Evolutionary conservation across 2,113 vertebrate species (phyloP).

Genomic region (Tretioscincus oriximinensis): DNA sequence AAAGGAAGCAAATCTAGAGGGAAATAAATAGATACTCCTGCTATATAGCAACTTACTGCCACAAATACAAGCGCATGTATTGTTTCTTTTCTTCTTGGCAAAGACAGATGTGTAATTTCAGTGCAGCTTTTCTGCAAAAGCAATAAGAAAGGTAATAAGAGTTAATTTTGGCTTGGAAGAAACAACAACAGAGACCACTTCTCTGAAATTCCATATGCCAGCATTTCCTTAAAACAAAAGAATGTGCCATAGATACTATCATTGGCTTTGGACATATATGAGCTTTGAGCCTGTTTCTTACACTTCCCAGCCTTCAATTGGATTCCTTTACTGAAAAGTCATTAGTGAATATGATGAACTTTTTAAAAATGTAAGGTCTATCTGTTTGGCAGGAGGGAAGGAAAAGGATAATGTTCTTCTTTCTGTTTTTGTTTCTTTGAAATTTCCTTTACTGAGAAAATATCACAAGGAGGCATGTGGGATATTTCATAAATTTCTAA

Average conservation of each 20-base stretch:
- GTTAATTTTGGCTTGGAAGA: constrained; percentile 35
- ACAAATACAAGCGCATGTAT: constrained; percentile 24
- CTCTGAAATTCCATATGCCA: constrained; percentile 28
- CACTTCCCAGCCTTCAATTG: fast-evolving
- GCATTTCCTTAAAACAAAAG: constrained; percentile 41
- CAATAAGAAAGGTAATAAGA: constrained; percentile 7
- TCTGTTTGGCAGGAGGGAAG: not conserved
- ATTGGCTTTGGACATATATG: not conserved
- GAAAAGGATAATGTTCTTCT: not conserved
- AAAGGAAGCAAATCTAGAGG: constrained; percentile 52
- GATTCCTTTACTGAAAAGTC: not conserved
- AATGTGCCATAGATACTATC: not conserved
- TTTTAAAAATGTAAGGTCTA: not conserved
- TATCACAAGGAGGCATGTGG: not conserved
- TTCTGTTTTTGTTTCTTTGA: not conserved
- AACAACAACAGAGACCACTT: not conserved
- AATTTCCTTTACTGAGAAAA: fast-evolving
- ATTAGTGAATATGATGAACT: fast-evolving
- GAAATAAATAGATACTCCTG: constrained; percentile 52
- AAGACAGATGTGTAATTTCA: constrained; percentile 36
- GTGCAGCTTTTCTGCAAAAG: constrained; percentile 43
- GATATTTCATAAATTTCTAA: not conserved
- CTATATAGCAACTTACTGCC: constrained; percentile 30
- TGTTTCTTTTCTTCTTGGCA: constrained; percentile 26
- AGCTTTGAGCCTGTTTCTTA: not conserved